These are phyloP conservation scores for Dichetophora obliterata DNA, from an alignment of 2,888 invertebrate genomes.

Conservation along the genomic window DNA sequence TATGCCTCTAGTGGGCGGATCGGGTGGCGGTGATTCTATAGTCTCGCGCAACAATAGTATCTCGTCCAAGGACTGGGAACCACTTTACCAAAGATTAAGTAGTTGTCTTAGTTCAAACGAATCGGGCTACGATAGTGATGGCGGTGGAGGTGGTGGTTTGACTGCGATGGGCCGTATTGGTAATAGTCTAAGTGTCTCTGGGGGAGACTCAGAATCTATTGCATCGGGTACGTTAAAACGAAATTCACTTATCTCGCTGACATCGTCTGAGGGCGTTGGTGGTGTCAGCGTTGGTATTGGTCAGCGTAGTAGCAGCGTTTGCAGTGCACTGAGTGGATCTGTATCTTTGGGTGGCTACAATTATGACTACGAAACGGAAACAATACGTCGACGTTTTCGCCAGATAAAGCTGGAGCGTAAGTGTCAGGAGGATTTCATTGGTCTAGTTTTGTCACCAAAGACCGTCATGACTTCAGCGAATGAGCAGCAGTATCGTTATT, in stretches of 20 bases:
- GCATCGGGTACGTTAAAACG: constrained; percentile 66
- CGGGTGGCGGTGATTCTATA: constrained; percentile 40
- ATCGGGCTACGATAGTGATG: constrained; percentile 87
- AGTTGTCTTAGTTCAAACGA: constrained; percentile 87
- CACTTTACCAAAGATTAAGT: constrained; percentile 76
- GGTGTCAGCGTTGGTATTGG: constrained; percentile 46
- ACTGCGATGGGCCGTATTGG: constrained; percentile 47
- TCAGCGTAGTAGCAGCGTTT: constrained; percentile 50
- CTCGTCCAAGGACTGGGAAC: constrained; percentile 73
- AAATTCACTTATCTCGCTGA: constrained; percentile 65
- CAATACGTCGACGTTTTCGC: constrained; percentile 75
- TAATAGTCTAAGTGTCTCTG: constrained; percentile 67
- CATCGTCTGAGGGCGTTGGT: constrained; percentile 62
- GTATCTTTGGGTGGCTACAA: constrained; percentile 66
- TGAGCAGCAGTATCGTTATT: constrained; percentile 75
- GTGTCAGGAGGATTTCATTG: constrained; percentile 77
- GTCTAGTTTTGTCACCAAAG: constrained; percentile 80
- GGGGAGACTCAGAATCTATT: constrained; percentile 68
- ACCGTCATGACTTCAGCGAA: constrained; percentile 70
- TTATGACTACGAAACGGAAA: constrained; percentile 72
- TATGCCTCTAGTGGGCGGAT: constrained; percentile 65
- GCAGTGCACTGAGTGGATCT: constrained; percentile 65
- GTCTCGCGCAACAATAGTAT: constrained; percentile 73
- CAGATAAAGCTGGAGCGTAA: constrained; percentile 78
- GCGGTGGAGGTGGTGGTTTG: constrained; percentile 74